These are phyloP conservation scores for Microtus pennsylvanicus DNA, from an alignment of 2,113 vertebrate genomes.

Conservation along the genomic window DNA sequence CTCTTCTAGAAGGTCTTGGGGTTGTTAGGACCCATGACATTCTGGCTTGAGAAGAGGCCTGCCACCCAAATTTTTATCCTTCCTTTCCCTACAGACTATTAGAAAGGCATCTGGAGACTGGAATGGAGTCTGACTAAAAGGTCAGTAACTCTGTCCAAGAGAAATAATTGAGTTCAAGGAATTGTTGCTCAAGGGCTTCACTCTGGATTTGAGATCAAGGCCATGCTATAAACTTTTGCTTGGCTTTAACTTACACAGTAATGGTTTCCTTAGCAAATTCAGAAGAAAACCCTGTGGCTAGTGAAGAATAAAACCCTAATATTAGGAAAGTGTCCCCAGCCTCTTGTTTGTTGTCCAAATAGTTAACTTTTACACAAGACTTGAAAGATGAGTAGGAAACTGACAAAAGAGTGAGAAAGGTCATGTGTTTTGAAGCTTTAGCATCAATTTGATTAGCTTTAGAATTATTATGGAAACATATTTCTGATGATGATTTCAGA, in stretches of 20 bases:
- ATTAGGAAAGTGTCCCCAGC: background rate
- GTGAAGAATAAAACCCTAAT: background rate
- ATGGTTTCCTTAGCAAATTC: background rate
- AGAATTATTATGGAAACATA: background rate
- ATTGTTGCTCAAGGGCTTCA: slow-evolving; percentile 15
- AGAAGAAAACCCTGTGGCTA: background rate
- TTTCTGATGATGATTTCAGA: background rate
- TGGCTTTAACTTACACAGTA: slow-evolving; percentile 10
- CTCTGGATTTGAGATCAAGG: background rate
- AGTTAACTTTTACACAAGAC: slow-evolving; percentile 3
- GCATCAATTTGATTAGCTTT: background rate
- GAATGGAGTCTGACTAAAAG: background rate
- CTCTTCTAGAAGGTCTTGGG: background rate
- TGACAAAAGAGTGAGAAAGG: background rate
- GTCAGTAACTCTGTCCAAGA: background rate
- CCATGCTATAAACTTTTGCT: background rate
- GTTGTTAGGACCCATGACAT: background rate
- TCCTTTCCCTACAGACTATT: background rate
- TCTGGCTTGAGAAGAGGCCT: background rate
- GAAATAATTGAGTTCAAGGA: slow-evolving; percentile 44
- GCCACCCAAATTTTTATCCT: background rate
- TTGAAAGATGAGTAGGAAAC: slow-evolving; percentile 23
- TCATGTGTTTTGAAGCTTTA: background rate
- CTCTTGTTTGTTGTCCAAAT: background rate
- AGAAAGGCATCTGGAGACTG: background rate